phyloP scores from a whole-genome alignment of 2,888 invertebrate genomes.

The Cantharis rufa region DNA sequence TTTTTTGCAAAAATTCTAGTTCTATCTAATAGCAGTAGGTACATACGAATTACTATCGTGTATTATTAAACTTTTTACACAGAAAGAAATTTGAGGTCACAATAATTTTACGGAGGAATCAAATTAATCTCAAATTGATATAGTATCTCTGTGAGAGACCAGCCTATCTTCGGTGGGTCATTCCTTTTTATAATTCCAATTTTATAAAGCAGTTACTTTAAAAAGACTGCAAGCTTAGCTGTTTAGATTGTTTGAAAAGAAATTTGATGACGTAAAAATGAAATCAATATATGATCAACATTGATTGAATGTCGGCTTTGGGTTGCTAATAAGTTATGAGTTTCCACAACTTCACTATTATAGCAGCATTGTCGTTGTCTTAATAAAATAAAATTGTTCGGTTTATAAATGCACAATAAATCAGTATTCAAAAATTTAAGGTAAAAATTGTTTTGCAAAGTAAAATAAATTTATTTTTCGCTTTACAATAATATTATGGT shows the following conservation, averaged over 20 bases:
- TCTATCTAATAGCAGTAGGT: too few relatives aligned
- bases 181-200: neutral
- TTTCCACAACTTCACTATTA: neutral
- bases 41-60: neutral
- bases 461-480: neutral
- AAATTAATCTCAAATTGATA: too few relatives aligned
- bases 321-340: neutral
- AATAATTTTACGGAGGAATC: neutral
- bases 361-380: neutral
- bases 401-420: too few relatives aligned
- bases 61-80: neutral
- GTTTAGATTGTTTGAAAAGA: too few relatives aligned
- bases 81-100: neutral
- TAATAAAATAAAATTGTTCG: neutral
- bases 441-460: neutral
- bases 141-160: neutral
- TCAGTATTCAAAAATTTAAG: too few relatives aligned
- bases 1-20: neutral
- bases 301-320: neutral
- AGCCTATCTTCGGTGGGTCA: neutral
- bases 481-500: constrained; percentile 1
- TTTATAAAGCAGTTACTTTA: neutral
- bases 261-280: neutral
- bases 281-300: neutral
- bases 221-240: neutral